Evolutionary conservation across 2,113 vertebrate species (phyloP), one percentile per base, ranked within the genome.

Genomic region (Cynoglossus semilaevis): DNA sequence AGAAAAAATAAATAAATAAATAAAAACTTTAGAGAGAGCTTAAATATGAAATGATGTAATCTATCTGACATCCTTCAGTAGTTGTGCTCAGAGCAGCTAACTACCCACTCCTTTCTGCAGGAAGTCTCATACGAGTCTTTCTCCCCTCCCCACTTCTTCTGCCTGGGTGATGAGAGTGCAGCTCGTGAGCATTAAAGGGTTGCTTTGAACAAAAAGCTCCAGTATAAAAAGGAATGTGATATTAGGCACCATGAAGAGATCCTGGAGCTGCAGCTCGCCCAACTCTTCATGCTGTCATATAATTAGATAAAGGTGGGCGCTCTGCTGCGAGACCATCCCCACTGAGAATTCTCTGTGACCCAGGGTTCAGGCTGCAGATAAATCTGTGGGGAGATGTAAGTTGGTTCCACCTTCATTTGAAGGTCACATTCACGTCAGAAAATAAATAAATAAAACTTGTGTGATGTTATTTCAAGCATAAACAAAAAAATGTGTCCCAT

Each of bases 221-320:
- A 66, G 54, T 81, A 88, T 90, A 77, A 89, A 90, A 89, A 83
- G 74, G 87, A 88, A 87, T 87, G 45, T 52, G 62, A 85, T 85
- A 88, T 88, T 68, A 87, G 82, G 77, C 63, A 44, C 70, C 68
- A 67, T 77, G 76, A 77, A 54, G 75, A 67, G 68, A 72, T 71
- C 1, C 44, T 22, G 63, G 43, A 35, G 60, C 66, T 1, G 34
- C 68, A 61, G 74, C 44, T 68, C 70, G 63, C 63, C 74, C 67
- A 29, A 79, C 72, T 67, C 82, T 77, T 79, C 70, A 81, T 88
- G 84, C 81, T 72, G 81, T 85, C 77, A 81, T 63, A 71, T 85
- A 85, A 89, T 88, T 88, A 88, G 84, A 81, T 85, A 76, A 84
- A 86, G 73, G 78, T 77, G 73, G 81, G 74, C 36, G 17, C 53